Evolutionary conservation across 2,797 vertebrate genomes (phyloP).

Genomic region (Eupleurogrammus muticus): DNA sequence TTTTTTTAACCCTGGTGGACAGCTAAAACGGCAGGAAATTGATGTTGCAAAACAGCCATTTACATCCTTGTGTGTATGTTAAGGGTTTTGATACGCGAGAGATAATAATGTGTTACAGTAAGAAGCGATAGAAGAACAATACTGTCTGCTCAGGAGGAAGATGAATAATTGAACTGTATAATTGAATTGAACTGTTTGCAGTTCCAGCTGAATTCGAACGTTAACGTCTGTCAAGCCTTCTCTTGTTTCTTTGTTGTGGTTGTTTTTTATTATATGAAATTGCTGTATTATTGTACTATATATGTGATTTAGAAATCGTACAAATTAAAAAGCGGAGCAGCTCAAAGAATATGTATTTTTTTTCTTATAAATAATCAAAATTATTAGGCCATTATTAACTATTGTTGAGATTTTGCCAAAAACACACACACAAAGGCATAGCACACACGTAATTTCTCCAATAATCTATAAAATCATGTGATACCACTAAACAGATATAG

Average conservation of each 20-base stretch:
- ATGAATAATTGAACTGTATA: conserved; percentile 6
- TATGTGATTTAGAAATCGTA: no score
- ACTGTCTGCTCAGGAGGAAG: not conserved
- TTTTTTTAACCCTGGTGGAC: no score
- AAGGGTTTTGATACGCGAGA: not conserved
- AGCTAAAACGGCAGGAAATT: not conserved
- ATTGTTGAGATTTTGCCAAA: not conserved
- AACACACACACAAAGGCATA: not conserved
- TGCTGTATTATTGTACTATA: no score
- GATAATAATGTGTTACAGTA: conserved; percentile 1
- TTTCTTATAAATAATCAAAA: no score
- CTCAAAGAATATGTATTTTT: no score
- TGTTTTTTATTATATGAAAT: no score
- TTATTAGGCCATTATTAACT: no score
- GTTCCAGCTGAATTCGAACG: not conserved
- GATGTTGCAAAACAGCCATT: not conserved
- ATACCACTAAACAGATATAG: conserved; percentile 26
- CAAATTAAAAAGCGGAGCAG: no score
- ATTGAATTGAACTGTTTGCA: not conserved
- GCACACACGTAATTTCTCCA: conserved; percentile 16
- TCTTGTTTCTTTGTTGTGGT: no score
- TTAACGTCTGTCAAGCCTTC: not conserved
- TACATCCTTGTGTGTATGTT: not conserved
- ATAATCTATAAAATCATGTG: conserved; percentile 22
- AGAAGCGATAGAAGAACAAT: not conserved